Evolutionary conservation across 2,113 vertebrate genomes (phyloP), one percentile per base, ranked within the genome.

Genomic region (Amphiprion percula): DNA sequence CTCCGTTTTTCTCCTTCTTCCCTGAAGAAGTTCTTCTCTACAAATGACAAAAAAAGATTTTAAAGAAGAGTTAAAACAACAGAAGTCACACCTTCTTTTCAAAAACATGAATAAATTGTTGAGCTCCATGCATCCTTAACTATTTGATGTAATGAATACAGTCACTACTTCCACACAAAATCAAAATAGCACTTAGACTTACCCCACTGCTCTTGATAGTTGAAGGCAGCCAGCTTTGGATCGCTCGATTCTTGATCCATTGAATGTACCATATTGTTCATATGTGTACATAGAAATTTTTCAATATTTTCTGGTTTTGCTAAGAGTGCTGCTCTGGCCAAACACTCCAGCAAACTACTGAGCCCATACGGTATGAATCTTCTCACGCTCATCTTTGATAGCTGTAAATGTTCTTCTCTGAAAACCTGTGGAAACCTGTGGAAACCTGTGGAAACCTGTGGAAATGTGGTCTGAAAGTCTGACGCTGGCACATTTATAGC

Each of bases 191-290:
- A 30, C 28, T 30, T 30, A 30, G 5, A 30, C 52, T 74, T 49
- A 80, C 56, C 70, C 49, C 39, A 61, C 8, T 62, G 49, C 21
- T 67, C 58, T 53, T 74, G 33, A 80, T 62, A 47, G 16, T 2
- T 4, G 9, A 46, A 80, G 37, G 28, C 21, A 4, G 60, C 19
- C 14, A 60, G 21, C 8, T 46, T 44, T 10, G 3, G 44, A 33
- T 73, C 47, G 16, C 26, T 54, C 19, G 55, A 53, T 28, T 19
- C 24, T 21, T 21, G 21, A 7, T 73, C 21, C 3, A n/a, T 24
- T 19, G 23, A 53, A 2, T 23, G 10, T 30, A 4, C 24, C 19
- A 73, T 74, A 44, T 67, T 6, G 2, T 24, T 11, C 7, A 61
- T 16, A 21, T 80, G 60, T 28, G 15, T n/a, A 0, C 17, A 47